These are phyloP conservation scores for Caenorhabditis imperialis DNA, from an alignment of 2,888 invertebrate genomes.

Conservation along the genomic window DNA sequence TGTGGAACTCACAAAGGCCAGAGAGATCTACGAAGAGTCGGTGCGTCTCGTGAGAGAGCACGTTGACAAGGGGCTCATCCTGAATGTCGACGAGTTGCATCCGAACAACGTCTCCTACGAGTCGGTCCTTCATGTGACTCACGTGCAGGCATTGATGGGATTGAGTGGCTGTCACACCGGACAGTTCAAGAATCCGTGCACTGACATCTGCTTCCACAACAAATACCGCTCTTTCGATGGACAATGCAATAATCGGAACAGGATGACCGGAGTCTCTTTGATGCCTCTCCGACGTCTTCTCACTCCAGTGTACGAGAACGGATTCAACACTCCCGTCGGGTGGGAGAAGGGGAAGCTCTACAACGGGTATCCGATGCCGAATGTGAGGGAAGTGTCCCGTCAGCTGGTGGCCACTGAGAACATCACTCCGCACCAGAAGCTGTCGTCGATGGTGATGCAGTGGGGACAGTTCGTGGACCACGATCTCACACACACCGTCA, in stretches of 20 bases:
- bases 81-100: constrained; percentile 67
- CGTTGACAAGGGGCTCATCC: constrained; percentile 81
- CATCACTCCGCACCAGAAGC: constrained; percentile 83
- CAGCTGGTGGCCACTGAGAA: constrained; percentile 87
- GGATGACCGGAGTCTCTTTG: constrained; percentile 86
- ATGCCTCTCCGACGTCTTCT: constrained; percentile 83
- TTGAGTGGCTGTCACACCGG: constrained; percentile 84
- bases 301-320: constrained; percentile 90
- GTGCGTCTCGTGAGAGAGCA: constrained; percentile 89
- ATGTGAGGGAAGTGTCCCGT: constrained; percentile 84
- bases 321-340: constrained; percentile 94
- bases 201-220: constrained; percentile 92
- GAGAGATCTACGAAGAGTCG: constrained; percentile 95
- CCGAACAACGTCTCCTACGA: constrained; percentile 85
- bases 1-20: constrained; percentile 89
- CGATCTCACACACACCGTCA: constrained; percentile 93
- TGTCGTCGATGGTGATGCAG: constrained; percentile 98
- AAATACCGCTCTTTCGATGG: constrained; percentile 93
- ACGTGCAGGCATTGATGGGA: constrained; percentile 89
- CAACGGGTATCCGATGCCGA: constrained; percentile 83
- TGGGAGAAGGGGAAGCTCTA: constrained; percentile 89
- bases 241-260: constrained; percentile 92
- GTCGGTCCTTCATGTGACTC: constrained; percentile 87
- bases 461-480: constrained; percentile 99
- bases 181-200: constrained; percentile 75